Evolutionary conservation across 2,888 invertebrate species (phyloP).

Genomic region (Leptogaster cylindrica): DNA sequence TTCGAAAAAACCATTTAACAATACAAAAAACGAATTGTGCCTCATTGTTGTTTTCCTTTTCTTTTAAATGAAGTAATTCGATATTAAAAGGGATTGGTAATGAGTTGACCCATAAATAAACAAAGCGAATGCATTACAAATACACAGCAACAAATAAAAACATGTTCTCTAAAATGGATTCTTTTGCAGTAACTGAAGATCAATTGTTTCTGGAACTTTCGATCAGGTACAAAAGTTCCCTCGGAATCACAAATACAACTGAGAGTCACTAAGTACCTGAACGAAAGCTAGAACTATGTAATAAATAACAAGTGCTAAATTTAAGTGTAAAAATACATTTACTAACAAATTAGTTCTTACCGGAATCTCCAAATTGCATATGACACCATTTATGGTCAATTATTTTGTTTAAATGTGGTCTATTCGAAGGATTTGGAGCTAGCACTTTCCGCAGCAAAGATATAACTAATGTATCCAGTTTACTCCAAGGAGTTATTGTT

Average conservation of each 20-base stretch:
- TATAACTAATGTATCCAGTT: constrained; percentile 76
- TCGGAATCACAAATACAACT: constrained; percentile 63
- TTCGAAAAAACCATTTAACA: too few relatives aligned
- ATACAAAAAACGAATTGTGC: too few relatives aligned
- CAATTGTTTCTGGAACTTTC: constrained; percentile 49
- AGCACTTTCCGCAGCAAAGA: constrained; percentile 80
- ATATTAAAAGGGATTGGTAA: too few relatives aligned
- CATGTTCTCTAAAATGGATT: too few relatives aligned
- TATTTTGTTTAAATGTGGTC: constrained; percentile 73
- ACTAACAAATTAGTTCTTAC: constrained; percentile 54
- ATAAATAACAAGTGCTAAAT: background rate
- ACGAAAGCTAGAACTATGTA: constrained; percentile 59
- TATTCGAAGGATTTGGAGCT: constrained; percentile 68
- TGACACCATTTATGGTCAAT: constrained; percentile 78
- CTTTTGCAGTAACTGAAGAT: background rate
- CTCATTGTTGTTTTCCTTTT: too few relatives aligned
- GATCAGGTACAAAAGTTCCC: constrained; percentile 61
- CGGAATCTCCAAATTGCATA: constrained; percentile 60
- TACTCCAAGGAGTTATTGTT: constrained; percentile 77
- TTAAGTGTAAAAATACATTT: background rate
- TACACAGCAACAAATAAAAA: too few relatives aligned
- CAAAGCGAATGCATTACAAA: too few relatives aligned
- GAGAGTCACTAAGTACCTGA: constrained; percentile 92
- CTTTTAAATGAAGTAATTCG: too few relatives aligned
- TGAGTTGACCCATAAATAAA: too few relatives aligned